These are phyloP conservation scores for Harmothoe impar DNA, from an alignment of 2,888 invertebrate species.

Conservation along the genomic window DNA sequence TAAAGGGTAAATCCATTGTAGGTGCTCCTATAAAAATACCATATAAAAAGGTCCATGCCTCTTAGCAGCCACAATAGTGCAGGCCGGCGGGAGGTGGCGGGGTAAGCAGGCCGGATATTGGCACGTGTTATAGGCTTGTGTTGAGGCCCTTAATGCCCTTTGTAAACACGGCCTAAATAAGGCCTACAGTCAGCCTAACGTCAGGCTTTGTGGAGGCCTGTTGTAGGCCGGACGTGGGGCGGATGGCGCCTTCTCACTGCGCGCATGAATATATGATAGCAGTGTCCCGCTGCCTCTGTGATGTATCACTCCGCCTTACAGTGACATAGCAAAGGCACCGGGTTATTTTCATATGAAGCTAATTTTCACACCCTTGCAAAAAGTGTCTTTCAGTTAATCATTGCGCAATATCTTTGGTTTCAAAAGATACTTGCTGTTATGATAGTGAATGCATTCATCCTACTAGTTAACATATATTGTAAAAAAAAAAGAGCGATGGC, in stretches of 20 bases:
- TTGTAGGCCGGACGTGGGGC: not conserved
- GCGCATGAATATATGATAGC: not conserved
- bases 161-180: slow-evolving; percentile 4
- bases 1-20: too few species aligned
- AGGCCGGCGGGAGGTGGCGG: not conserved
- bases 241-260: not conserved
- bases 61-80: not conserved
- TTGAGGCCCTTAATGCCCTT: not conserved
- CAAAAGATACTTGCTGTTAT: too few species aligned
- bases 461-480: too few species aligned
- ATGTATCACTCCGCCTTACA: not conserved
- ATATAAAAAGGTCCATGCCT: too few species aligned
- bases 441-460: too few species aligned
- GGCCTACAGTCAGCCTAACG: not conserved
- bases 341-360: not conserved
- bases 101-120: slow-evolving; percentile 11
- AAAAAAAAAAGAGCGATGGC: too few species aligned
- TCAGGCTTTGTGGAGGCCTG: slow-evolving; percentile 18
- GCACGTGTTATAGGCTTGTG: not conserved
- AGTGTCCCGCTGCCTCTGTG: not conserved
- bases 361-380: not conserved
- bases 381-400: too few species aligned
- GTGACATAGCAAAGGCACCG: not conserved
- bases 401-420: too few species aligned
- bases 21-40: too few species aligned